phyloP scores from a whole-genome alignment of 37 sponge, comb jelly and placozoan species.

The Ephydatia muelleri region DNA sequence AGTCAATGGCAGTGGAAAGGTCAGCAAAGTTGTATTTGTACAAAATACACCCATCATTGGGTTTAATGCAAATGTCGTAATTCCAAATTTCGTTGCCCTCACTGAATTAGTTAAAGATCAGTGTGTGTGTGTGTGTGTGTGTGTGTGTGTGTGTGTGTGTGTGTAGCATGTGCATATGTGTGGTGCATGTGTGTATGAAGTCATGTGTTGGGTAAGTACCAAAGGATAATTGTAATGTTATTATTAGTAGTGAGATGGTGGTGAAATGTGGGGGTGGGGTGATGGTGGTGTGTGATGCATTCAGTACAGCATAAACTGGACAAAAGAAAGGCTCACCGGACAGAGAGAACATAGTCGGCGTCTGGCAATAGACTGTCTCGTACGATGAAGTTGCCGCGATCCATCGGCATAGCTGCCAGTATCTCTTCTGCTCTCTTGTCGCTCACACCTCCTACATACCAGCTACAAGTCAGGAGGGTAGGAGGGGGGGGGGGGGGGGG shows the following conservation, averaged over 20 bases:
- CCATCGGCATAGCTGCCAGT: constrained; percentile 11
- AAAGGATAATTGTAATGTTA: too few species aligned
- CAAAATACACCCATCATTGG: constrained; percentile 29
- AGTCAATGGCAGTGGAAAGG: constrained; percentile 41
- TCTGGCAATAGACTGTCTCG: constrained; percentile 55
- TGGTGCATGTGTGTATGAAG: too few species aligned
- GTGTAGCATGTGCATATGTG: too few species aligned
- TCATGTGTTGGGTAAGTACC: too few species aligned
- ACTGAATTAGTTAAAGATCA: constrained; percentile 2
- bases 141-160: too few species aligned
- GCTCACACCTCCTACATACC: constrained; percentile 67
- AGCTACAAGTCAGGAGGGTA: too few species aligned
- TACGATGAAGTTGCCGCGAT: constrained; percentile 53
- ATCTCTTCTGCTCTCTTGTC: constrained; percentile 40
- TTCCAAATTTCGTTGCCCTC: constrained; percentile 38
- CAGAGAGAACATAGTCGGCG: constrained; percentile 61
- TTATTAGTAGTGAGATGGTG: too few species aligned
- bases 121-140: not conserved
- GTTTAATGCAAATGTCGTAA: constrained; percentile 22
- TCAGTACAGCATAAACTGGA: not conserved
- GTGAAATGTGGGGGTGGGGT: not conserved
- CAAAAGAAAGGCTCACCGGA: constrained; percentile 32
- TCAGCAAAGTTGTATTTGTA: constrained; percentile 34
- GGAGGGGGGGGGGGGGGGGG: not conserved
- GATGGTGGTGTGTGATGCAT: not conserved